phyloP scores from a whole-genome alignment of 2,888 invertebrate genomes.

The Dryomyza anilis region DNA sequence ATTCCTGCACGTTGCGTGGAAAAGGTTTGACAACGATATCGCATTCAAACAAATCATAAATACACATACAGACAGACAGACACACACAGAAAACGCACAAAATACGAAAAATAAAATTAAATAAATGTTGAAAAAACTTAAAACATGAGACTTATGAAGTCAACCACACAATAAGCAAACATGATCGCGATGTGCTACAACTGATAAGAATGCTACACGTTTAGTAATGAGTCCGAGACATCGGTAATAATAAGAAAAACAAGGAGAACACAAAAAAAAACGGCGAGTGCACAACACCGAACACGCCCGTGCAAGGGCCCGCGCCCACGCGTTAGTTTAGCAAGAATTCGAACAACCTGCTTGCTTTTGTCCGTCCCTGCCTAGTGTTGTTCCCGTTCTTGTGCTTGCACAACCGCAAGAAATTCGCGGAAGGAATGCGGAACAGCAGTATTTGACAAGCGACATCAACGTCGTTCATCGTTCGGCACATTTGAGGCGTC shows the following conservation, averaged over 20 bases:
- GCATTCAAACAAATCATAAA: constrained; percentile 25
- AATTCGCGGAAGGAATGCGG: constrained; percentile 28
- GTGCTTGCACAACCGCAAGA: constrained; percentile 3
- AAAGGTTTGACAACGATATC: constrained; percentile 18
- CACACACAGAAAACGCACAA: background rate
- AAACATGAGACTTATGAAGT: too few species aligned
- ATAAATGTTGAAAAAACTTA: constrained; percentile 1
- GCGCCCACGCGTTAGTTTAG: constrained; percentile 17
- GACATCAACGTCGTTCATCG: background rate
- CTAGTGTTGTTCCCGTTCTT: background rate
- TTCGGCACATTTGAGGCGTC: background rate
- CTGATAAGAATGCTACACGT: constrained; percentile 30
- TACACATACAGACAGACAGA: constrained; percentile 3
- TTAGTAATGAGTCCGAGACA: too few species aligned
- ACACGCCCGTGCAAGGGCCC: constrained; percentile 25
- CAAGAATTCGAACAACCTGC: constrained; percentile 12
- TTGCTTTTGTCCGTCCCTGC: background rate
- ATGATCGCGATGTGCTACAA: constrained; percentile 30
- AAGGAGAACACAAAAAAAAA: constrained; percentile 6
- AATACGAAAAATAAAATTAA: background rate
- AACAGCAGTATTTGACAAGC: constrained; percentile 10
- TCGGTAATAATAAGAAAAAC: constrained; percentile 7
- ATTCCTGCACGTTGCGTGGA: background rate
- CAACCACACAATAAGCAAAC: constrained; percentile 17
- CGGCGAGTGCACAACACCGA: constrained; percentile 5